Base-by-base conservation (phyloP, 1,140 invertebrate genomes). In the Marisa cornuarietis region DNA sequence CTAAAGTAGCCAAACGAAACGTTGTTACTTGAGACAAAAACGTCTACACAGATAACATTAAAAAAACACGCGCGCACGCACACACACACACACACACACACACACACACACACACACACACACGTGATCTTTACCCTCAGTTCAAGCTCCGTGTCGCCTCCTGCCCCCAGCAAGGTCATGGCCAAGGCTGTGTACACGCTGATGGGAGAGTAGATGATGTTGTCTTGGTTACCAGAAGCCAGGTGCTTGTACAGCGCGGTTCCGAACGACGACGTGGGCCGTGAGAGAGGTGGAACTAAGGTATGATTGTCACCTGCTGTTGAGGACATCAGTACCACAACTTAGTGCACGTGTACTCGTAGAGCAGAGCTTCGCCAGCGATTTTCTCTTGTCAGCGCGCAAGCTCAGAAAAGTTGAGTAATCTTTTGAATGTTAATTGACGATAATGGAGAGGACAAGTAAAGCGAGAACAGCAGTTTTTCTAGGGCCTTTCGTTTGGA, bases 191-290 rank as follows among this genome's bases (percentile, higher is more conserved):
- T 74, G 72, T 24, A 74, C 16, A 74, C 54, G 14, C 72, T 74
- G 52, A 74, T 24, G n/a, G 72, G 72, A 7, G 72, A 74, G 72
- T 61, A 74, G 54, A 74, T 31, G 54, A 74, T 52, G 72, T 74
- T 74, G 26, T 71, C 42, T 24, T 62, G 49, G 72, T 74, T 52
- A 42, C 31, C 66, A 20, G 72, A 61, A 0, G 72, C 72, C 72
- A 74, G 26, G 18, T 13, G 54, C 20, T 61, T 54, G 54, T 74
- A 74, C 72, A 74, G 72, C 20, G 72, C 22, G 13, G 62, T 0
- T n/a, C 72, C 72, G 54, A 74, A 74, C 13, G 72, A 74, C 16
- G 72, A 26, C n/a, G 54, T 62, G 20, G 72, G n/a, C 22, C 71
- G 71, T 0, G 71, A 52, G 51, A 73, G 52, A 9, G 52, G 51